These are phyloP conservation scores for Pseudopleuronectes americanus DNA, from an alignment of 2,797 vertebrate genomes.

Conservation along the genomic window DNA sequence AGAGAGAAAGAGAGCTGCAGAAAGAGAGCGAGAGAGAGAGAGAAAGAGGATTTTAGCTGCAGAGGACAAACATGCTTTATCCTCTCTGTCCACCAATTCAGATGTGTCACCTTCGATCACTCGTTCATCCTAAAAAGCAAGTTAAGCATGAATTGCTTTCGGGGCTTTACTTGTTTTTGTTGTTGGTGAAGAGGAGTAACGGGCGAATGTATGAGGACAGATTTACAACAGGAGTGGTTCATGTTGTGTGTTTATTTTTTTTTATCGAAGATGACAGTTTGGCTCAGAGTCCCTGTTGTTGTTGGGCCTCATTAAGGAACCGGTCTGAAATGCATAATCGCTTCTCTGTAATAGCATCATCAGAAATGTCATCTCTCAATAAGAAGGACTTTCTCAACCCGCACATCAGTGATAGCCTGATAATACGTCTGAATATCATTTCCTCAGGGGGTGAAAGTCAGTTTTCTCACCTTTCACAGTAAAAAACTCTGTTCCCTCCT, in stretches of 20 bases:
- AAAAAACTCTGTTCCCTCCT: background rate
- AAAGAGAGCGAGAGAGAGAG: background rate
- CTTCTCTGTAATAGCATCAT: slow-evolving; percentile 21
- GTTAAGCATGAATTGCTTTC: slow-evolving; percentile 33
- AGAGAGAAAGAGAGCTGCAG: background rate
- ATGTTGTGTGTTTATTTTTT: background rate
- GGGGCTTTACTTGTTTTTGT: slow-evolving; percentile 20
- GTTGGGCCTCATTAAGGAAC: slow-evolving; percentile 10
- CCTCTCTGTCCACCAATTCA: slow-evolving; percentile 24
- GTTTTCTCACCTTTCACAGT: slow-evolving; percentile 29
- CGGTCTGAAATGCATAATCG: slow-evolving; percentile 23
- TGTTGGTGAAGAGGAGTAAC: background rate
- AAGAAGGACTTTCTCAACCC: slow-evolving; percentile 26
- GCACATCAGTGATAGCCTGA: slow-evolving; percentile 6
- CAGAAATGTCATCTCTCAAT: slow-evolving; percentile 7
- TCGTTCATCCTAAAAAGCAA: slow-evolving; percentile 30
- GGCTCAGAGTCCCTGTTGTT: background rate
- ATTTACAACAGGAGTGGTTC: background rate
- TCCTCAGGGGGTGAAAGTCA: slow-evolving; percentile 19
- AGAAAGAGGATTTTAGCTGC: slow-evolving; percentile 21
- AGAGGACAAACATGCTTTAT: slow-evolving; percentile 34
- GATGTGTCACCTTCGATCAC: slow-evolving; percentile 39
- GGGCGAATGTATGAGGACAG: background rate
- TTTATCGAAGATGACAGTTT: background rate
- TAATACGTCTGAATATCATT: slow-evolving; percentile 24